Evolutionary conservation across 2,113 vertebrate species (phyloP).

Genomic region (Cololabis saira): DNA sequence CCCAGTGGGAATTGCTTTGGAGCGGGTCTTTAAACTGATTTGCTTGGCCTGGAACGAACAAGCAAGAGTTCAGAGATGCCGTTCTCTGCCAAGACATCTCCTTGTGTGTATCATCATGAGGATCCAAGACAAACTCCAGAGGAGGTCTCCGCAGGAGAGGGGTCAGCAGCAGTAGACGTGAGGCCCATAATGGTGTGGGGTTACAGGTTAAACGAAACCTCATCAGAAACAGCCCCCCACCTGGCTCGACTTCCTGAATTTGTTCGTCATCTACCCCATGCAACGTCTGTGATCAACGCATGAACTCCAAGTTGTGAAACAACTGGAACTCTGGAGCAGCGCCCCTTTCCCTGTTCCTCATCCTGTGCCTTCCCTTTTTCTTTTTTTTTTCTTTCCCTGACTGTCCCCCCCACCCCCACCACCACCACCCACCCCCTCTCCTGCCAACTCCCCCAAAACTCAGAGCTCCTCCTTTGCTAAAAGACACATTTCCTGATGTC

Average conservation of each 20-base stretch:
- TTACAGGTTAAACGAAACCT: slow-evolving; percentile 77
- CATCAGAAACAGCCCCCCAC: slow-evolving; percentile 62
- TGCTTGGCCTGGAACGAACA: slow-evolving; percentile 50
- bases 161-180: slow-evolving; percentile 63
- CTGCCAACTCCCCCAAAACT: slow-evolving; percentile 51
- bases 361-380: slow-evolving; percentile 53
- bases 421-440: slow-evolving; percentile 27
- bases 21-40: slow-evolving; percentile 42
- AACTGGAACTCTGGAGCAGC: slow-evolving; percentile 62
- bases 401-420: slow-evolving; percentile 54
- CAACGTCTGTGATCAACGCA: slow-evolving; percentile 62
- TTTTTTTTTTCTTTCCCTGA: slow-evolving; percentile 27
- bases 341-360: slow-evolving; percentile 73
- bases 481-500: slow-evolving; percentile 78
- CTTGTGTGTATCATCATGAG: slow-evolving; percentile 45
- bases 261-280: slow-evolving; percentile 74
- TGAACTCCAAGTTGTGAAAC: slow-evolving; percentile 78
- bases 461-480: slow-evolving; percentile 67
- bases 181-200: slow-evolving; percentile 62
- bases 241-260: slow-evolving; percentile 71
- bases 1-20: slow-evolving; percentile 40
- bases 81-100: slow-evolving; percentile 60
- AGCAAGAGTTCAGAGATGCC: slow-evolving; percentile 42
- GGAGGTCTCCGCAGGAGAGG: slow-evolving; percentile 69
- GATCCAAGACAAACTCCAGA: slow-evolving; percentile 70